phyloP scores from a whole-genome alignment of 1,140 invertebrate species.

The Euwallacea fornicatus region DNA sequence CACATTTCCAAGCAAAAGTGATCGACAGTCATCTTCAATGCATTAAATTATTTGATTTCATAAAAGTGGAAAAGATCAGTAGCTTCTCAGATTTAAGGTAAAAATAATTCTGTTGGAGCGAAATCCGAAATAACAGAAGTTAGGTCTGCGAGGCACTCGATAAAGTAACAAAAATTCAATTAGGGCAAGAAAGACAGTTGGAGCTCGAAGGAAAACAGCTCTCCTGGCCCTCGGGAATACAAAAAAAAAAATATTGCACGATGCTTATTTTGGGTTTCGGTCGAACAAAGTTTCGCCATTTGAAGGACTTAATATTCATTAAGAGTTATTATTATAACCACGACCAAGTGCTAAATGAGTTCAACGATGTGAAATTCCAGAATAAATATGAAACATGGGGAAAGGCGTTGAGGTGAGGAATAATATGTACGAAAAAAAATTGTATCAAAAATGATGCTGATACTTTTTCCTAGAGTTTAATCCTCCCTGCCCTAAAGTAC shows the following conservation, averaged over 20 bases:
- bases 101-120: conserved; percentile 1
- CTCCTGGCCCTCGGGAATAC: background rate
- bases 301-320: background rate
- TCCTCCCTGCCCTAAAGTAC: no score
- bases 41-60: no score
- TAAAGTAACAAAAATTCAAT: conserved; percentile 13
- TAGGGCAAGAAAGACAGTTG: conserved; percentile 1
- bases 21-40: no score
- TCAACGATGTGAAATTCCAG: background rate
- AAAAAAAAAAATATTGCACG: conserved; percentile 1
- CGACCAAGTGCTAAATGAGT: background rate
- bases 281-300: background rate
- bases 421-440: no score
- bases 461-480: no score
- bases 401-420: no score
- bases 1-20: no score
- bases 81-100: background rate
- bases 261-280: background rate
- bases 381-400: no score
- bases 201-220: background rate
- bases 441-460: no score
- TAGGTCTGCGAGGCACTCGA: conserved; percentile 1
- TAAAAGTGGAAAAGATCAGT: background rate
- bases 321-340: background rate
- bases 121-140: conserved; percentile 3